Evolutionary conservation across 1,140 invertebrate species (phyloP), one percentile per base, ranked within the genome.

Genomic region (Dufourea novaeangliae): DNA sequence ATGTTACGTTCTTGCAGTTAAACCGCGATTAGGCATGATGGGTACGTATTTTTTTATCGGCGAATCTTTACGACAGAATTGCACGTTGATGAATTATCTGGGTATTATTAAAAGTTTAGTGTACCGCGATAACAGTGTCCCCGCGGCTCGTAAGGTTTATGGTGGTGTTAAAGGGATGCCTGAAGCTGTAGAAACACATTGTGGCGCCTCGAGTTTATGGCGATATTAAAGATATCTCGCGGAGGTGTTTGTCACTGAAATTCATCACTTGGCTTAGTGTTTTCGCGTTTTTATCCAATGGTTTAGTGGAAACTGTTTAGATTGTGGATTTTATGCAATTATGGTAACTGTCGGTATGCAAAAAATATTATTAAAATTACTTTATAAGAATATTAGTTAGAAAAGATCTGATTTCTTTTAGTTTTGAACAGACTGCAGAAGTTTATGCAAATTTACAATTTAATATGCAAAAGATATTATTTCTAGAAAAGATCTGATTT

Each of bases 1-100:
- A 46, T 46, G 44, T 5, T 54, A 39, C 62, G 68, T 59, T 34
- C 67, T 27, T 29, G 52, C 62, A 68, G 80, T 84, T 84, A 80
- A 73, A 70, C 54, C n/a, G 57, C 64, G 61, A 64, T 1, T 29
- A 6, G 17, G 39, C 34, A n/a, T n/a, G 71, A 54, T 56, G 46
- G 22, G 29, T 7, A n/a, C n/a, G n/a, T n/a, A n/a, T n/a, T 44
- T 61, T 44, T 59, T 79, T 79, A 74, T 80, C 56, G 25, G 5
- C 4, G n/a, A 17, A 37, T 52, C 32, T 25, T 20, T 7, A 41
- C 4, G 10, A 22, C 25, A 32, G 34, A 50, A 70, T 25, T 54
- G 29, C 8, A 2, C 7, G 3, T 2, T 17, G 29, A 6, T 37
- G 6, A 52, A 14, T 37, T 46, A 66, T 67, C 61, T 10, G 22